phyloP scores from a whole-genome alignment of 2,113 vertebrate species.

The Aviceda subcristata region DNA sequence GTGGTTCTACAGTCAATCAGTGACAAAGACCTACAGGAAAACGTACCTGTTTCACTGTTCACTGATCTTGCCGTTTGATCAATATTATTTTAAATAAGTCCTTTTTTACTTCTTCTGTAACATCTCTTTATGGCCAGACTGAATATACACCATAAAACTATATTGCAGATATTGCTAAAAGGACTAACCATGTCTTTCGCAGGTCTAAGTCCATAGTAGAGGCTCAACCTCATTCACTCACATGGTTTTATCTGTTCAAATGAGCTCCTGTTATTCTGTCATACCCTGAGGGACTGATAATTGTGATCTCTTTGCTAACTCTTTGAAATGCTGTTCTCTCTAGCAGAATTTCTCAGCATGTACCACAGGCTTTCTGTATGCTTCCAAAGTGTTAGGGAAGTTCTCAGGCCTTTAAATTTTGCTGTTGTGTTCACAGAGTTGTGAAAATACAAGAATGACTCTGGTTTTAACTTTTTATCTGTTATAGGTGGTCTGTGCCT shows the following conservation, averaged over 20 bases:
- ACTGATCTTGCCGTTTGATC: slow-evolving; percentile 66
- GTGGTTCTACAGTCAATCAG: slow-evolving; percentile 45
- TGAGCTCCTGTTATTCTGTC: background rate
- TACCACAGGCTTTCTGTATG: background rate
- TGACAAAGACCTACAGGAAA: slow-evolving; percentile 53
- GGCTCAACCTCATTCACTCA: slow-evolving; percentile 31
- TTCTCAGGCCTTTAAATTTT: background rate
- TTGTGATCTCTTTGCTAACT: background rate
- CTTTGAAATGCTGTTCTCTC: background rate
- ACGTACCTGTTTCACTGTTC: slow-evolving; percentile 58
- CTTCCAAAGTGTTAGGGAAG: background rate
- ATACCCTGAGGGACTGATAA: background rate
- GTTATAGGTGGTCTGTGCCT: background rate
- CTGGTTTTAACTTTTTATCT: background rate
- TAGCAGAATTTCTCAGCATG: background rate
- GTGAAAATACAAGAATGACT: background rate
- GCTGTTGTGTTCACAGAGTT: background rate
- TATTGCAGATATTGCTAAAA: background rate
- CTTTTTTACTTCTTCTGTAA: slow-evolving; percentile 30
- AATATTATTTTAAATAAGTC: slow-evolving; percentile 65
- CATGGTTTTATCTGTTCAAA: background rate
- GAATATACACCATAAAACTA: background rate
- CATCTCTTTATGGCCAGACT: slow-evolving; percentile 2
- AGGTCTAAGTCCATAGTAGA: background rate
- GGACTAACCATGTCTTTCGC: background rate